Evolutionary conservation across 2,113 vertebrate genomes (phyloP), one percentile per base, ranked within the genome.

Genomic region (Diadophis punctatus): DNA sequence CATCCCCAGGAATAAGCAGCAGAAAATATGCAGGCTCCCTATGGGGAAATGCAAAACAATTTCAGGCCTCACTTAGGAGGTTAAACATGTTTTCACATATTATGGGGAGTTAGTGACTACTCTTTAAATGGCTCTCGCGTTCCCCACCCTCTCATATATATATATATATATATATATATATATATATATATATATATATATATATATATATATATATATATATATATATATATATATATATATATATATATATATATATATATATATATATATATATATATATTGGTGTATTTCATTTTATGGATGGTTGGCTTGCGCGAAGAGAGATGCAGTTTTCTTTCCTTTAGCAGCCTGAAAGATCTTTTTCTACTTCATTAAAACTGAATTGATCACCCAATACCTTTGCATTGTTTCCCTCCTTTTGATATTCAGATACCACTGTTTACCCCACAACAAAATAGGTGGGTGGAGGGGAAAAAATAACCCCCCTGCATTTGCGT

Each of bases 281-380:
- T n/a, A n/a, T n/a, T 23, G 20, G 30, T 34, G 86, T 56, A 88
- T 89, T 93, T 93, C 86, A 91, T 84, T 93, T 93, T 91, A 84
- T 8, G 30, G 63, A 1, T 80, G 92, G 86, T 68, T 88, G 89
- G 22, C 43, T 87, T 9, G 20, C 0, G n/a, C 25, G 39, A 84
- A 58, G 14, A 58, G 53, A 0, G 18, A 6, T 27, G 43, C 34
- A 25, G 14, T 88, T 80, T 87, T 9, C 60, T 86, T 43, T 56
- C 30, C 22, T 49, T 25, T 6, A 20, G n/a, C 16, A 43, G 27
- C n/a, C 25, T 2, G 22, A 58, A 88, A 91, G 39, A 52, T 86
- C 51, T 90, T 91, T 88, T 91, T 51, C 90, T 87, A 34, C 90
- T 84, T 93, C 90, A 93, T 93, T 93, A 84, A 91, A 91, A 88